Evolutionary conservation across 2,113 vertebrate genomes (phyloP), one percentile per base, ranked within the genome.

Genomic region (Chrysochloris asiatica): DNA sequence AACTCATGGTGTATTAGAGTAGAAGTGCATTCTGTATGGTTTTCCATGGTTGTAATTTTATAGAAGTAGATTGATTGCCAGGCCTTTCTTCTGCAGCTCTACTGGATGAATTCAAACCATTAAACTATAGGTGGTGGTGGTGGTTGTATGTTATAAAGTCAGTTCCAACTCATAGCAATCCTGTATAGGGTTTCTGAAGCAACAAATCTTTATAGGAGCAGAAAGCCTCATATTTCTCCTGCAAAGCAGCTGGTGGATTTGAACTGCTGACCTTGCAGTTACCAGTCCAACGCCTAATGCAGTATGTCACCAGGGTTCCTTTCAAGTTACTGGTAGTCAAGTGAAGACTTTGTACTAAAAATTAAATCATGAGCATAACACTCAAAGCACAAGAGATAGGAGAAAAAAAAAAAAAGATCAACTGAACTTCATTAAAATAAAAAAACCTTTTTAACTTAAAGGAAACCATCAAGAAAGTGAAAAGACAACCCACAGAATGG

Each of bases 391-490:
- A 87, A 89, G 22, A 36, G 11, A 92, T 0, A 22, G 76, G 89
- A 85, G 61, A 45, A 65, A 86, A 75, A 76, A 83, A 76, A 83
- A 8, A 26, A 24, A 48, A 63, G 59, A 50, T 56, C 84, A 90
- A 38, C 16, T 48, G 19, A 28, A 88, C 33, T 87, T 83, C 4
- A 85, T 87, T 48, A 91, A 77, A 89, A 93, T 85, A 73, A 36
- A 90, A 94, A 76, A 83, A n/a, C 78, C n/a, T 79, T 67, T 78
- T 45, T 65, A 28, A 86, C 67, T 88, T 43, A 89, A 92, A 92
- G 77, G 63, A 45, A 24, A 88, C 9, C 50, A 90, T 28, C 28
- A 71, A 84, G 56, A 92, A 63, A 83, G 36, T 72, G 24, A 90
- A 78, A 63, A 59, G 28, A 88, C 2, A 71, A 83, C 11, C 5